phyloP scores from a whole-genome alignment of 2,113 vertebrate genomes.

The Prinia subflava region DNA sequence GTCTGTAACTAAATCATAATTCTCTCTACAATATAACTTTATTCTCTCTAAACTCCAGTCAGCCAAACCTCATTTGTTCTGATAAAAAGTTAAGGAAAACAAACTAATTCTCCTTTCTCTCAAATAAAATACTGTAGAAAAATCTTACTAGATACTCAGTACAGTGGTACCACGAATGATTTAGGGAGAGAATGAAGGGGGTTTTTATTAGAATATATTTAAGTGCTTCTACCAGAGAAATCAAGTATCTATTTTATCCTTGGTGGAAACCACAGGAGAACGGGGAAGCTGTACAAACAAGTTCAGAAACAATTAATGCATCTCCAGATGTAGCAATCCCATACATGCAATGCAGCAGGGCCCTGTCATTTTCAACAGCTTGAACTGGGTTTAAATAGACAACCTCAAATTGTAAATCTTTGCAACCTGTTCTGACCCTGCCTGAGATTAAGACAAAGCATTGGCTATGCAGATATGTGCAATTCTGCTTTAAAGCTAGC shows the following conservation, averaged over 20 bases:
- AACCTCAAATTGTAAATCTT: fast-evolving
- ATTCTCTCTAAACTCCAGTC: neutral
- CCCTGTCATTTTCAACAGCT: fast-evolving
- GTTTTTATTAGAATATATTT: neutral
- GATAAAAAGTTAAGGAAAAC: neutral
- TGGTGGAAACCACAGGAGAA: neutral
- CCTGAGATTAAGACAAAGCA: neutral
- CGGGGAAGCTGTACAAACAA: neutral
- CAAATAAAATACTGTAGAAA: neutral
- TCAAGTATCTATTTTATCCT: neutral
- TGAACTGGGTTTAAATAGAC: neutral
- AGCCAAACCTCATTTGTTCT: neutral
- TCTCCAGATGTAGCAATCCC: neutral
- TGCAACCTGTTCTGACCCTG: neutral
- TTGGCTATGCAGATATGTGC: neutral
- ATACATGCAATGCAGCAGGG: neutral
- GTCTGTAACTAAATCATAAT: neutral
- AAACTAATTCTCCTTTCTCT: neutral
- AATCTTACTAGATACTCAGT: neutral
- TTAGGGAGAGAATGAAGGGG: neutral
- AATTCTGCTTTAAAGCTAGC: neutral
- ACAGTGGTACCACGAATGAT: neutral
- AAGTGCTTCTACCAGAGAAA: neutral
- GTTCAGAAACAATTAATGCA: neutral
- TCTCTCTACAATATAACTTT: neutral